These are phyloP conservation scores for Tachysurus vachellii DNA, from an alignment of 2,113 vertebrate species.

Conservation along the genomic window DNA sequence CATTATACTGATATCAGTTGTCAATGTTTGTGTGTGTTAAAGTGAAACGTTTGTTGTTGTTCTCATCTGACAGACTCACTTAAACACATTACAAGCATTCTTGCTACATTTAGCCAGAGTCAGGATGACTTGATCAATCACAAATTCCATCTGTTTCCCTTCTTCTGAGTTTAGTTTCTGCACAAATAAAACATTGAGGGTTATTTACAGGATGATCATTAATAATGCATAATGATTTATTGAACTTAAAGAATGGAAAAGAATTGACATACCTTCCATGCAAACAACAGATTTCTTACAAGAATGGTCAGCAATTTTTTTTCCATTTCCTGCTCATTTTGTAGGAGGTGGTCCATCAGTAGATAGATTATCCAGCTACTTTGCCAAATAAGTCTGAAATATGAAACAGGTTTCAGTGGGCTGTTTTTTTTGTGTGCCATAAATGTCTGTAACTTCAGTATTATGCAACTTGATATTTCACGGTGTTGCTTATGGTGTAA, in stretches of 20 bases:
- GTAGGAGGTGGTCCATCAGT: constrained; percentile 59
- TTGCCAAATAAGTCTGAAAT: constrained; percentile 53
- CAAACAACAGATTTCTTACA: constrained; percentile 49
- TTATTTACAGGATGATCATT: neutral
- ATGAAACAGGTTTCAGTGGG: neutral
- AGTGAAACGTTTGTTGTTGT: neutral
- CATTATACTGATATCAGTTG: too few species aligned
- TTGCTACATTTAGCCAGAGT: constrained; percentile 52
- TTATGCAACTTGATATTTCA: neutral
- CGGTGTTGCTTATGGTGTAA: neutral
- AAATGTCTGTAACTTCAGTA: neutral
- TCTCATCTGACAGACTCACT: constrained; percentile 34
- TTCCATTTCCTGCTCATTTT: constrained; percentile 48
- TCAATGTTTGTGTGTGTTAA: neutral
- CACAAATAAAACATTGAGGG: neutral
- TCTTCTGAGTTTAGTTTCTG: neutral
- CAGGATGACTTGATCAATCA: constrained; percentile 48
- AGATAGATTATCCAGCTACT: constrained; percentile 57
- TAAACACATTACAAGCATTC: constrained; percentile 47
- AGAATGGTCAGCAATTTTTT: constrained; percentile 54
- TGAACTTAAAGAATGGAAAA: neutral
- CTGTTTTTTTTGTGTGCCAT: neutral
- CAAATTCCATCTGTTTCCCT: constrained; percentile 16
- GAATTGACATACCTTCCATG: constrained; percentile 46
- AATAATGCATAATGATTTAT: neutral